Percentiles rank a stretch among this genome's conserved stretches.
Evolutionary conservation across 2,888 invertebrate genomes (phyloP).

Genomic region (Orgyia antiqua): DNA sequence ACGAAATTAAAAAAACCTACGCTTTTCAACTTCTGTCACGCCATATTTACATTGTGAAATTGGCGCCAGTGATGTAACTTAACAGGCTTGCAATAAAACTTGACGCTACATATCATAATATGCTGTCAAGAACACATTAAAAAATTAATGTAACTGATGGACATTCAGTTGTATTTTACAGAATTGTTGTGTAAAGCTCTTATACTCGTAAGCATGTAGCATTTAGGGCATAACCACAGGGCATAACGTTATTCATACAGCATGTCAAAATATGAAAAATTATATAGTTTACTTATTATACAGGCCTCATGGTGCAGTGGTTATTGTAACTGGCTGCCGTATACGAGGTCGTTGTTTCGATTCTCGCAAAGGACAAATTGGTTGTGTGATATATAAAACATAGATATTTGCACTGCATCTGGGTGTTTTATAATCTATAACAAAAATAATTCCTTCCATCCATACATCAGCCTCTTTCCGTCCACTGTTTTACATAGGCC

Average conservation of each 20-base stretch:
- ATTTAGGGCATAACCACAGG: constrained; percentile 25
- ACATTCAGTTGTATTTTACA: constrained; percentile 18
- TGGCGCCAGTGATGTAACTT: constrained; percentile 25
- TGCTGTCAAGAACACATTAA: constrained; percentile 16
- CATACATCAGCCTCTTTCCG: no score
- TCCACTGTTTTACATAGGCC: no score
- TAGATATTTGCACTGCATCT: no score
- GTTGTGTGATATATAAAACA: no score
- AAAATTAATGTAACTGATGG: constrained; percentile 29
- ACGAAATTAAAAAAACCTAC: constrained; percentile 12
- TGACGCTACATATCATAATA: constrained; percentile 22
- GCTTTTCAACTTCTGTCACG: constrained; percentile 13
- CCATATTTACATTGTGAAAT: constrained; percentile 15
- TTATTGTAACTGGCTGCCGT: no score
- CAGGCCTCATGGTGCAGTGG: no score
- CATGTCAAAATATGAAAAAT: constrained; percentile 30
- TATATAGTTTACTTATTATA: constrained; percentile 10
- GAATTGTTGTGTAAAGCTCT: constrained; percentile 24
- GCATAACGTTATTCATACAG: constrained; percentile 18
- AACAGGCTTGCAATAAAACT: constrained; percentile 15
- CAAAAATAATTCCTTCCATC: no score
- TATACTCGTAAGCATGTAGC: constrained; percentile 20
- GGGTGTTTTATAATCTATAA: no score
- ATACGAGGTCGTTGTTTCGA: no score
- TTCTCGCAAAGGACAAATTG: no score